Evolutionary conservation across 1,140 invertebrate genomes (phyloP), one percentile per base, ranked within the genome.

Genomic region (Zelostemma sp.): DNA sequence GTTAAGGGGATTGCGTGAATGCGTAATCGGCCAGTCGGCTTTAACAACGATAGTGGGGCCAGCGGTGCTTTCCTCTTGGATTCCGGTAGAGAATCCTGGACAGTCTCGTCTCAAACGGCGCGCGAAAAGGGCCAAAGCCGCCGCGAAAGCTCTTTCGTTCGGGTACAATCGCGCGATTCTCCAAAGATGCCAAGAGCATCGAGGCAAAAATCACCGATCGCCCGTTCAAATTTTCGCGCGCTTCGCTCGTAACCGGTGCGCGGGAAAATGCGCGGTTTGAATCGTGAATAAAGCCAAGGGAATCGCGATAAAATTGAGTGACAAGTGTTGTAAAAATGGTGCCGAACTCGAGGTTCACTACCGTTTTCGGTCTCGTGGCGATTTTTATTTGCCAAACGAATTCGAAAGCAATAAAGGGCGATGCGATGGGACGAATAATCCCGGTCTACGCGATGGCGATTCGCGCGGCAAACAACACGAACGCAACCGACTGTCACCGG

Each of bases 361-460:
- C 8, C 8, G 25, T 8, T 33, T 31, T 1, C 6, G 25, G n/a
- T 33, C 25, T 50, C n/a, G 3, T 35, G 28, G 15, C 14, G 14
- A 17, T 50, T 17, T 17, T 35, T 11, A n/a, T 35, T 6, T 33
- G 28, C 0, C 25, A 50, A 33, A 16, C 48, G 4, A 6, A 9
- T 6, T 14, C 48, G 15, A 28, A 50, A 35, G 6, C 6, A 28
- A 48, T 17, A 28, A 48, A 47, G 17, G 43, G 46, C 19, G 17
- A 55, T 16, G 43, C 40, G 45, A 60, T 46, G 31, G 46, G 14
- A 11, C 14, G 17, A 19, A 35, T 21, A 12, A 5, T 79, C 0
- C 81, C 81, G 2, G 74, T 51, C n/a, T 83, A 83, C 54, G 69
- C 77, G 4, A n/a, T 83, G 4, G 68, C 75, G 6, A n/a, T 18